Evolutionary conservation across 2,113 vertebrate genomes (phyloP).

Genomic region (Willisornis vidua): DNA sequence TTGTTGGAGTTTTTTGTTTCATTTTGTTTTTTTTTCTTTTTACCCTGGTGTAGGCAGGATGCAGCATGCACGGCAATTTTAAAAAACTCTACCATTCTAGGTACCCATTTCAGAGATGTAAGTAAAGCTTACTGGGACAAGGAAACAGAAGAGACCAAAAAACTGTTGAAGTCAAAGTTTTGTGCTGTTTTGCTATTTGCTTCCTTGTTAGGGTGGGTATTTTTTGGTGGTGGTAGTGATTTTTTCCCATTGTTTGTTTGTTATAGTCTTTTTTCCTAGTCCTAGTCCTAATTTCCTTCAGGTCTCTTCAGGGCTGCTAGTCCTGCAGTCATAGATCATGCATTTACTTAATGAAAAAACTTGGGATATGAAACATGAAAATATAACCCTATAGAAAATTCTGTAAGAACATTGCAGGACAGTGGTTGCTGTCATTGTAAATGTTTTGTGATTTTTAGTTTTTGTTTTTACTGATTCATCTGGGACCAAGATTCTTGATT

Average conservation of each 20-base stretch:
- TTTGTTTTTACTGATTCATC: not conserved
- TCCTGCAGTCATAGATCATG: rapidly evolving
- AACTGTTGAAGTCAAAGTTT: not conserved
- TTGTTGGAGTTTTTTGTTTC: not conserved
- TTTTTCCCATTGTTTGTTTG: not conserved
- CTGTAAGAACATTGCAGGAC: not conserved
- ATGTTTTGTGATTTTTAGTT: not conserved
- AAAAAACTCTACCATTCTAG: not conserved
- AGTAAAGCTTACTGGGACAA: not conserved
- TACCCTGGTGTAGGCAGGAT: not conserved
- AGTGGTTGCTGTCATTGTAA: not conserved
- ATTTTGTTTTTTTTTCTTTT: not conserved
- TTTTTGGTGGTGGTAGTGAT: not conserved
- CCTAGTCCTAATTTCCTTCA: not conserved
- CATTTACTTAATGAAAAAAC: not conserved
- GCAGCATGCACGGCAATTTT: not conserved
- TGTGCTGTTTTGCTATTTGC: not conserved
- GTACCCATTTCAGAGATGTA: not conserved
- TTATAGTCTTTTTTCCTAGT: not conserved
- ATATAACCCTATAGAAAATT: not conserved
- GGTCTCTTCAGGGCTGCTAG: not conserved
- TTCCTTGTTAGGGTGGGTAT: not conserved
- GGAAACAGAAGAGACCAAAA: not conserved
- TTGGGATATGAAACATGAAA: not conserved
- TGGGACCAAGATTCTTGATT: not conserved